Base-by-base conservation (phyloP, 1,140 invertebrate species). In the Dendroctonus ponderosae region DNA sequence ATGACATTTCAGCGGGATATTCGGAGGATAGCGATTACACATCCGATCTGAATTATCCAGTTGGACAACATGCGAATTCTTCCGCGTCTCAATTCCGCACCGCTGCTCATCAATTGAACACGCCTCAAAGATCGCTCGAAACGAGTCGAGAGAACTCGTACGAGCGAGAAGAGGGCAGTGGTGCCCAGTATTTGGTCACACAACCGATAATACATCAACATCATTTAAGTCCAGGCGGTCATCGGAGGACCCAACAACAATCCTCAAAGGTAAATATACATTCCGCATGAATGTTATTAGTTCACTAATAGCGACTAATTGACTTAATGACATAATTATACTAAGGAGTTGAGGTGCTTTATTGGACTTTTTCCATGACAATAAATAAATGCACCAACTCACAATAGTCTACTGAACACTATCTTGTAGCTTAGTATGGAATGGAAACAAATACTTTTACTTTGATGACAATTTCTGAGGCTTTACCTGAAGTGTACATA, bases 1-100 rank as follows among this genome's bases (percentile, higher is more conserved):
- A 76, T 77, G 76, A 76, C 67, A 76, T 85, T 86, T 73, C 83
- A 96, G 94, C 94, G 75, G 93, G 94, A 52, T 92, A 97, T 79
- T 97, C 94, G 26, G 96, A 98, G 82, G 96, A 96, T 82, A 93
- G 91, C 72, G 96, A 98, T 81, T 98, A 98, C 80, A 98, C 95
- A 40, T 94, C 92, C 62, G 96, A 98, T 81, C 86, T 97, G 73
- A 97, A 96, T 83, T 97, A 93, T 82, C 95, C 95, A 46, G 89
- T 96, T 66, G 92, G 89, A 48, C 90, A 92, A 76, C 89, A 90
- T 77, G 85, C 91, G 53, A 94, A 94, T 79, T 91, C 90, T 74
- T 92, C 91, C 64, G 90, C 90, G 6, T 93, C 91, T 26, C 91
- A 93, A 79, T 94, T 92, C 78, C 83, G 89, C 54, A 84, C 83